These are phyloP conservation scores for Ranitomeya variabilis DNA, from an alignment of 2,113 vertebrate species.

Conservation along the genomic window DNA sequence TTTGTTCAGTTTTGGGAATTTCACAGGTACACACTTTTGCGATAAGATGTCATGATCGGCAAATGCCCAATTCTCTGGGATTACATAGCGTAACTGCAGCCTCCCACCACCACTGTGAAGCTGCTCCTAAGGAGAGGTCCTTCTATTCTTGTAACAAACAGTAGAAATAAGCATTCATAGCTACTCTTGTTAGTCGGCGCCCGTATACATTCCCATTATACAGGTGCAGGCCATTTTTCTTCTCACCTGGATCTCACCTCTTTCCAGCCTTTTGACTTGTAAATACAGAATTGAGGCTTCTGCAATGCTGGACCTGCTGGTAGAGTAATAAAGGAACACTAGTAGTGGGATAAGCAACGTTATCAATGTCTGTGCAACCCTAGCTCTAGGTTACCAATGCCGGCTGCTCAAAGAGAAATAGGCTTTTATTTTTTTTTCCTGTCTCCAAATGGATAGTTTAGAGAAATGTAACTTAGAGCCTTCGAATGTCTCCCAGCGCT, in stretches of 20 bases:
- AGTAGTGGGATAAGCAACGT: neutral
- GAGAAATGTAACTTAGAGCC: conserved; percentile 16
- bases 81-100: neutral
- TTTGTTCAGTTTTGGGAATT: neutral
- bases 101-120: neutral
- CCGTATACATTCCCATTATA: too few species aligned
- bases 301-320: conserved; percentile 3
- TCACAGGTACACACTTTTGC: neutral
- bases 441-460: neutral
- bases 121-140: neutral
- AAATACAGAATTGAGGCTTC: neutral
- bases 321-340: neutral
- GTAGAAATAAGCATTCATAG: neutral
- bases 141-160: neutral
- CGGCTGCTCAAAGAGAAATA: neutral
- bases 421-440: neutral
- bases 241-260: neutral
- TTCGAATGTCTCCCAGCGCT: neutral
- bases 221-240: neutral
- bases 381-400: neutral
- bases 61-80: too few species aligned
- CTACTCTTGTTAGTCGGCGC: neutral
- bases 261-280: neutral
- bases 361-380: neutral
- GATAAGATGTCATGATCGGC: too few species aligned